Percentiles rank a stretch among this genome's conserved stretches.
These are phyloP conservation scores for Prunella strophiata DNA, from an alignment of 2,797 vertebrate species.

Conservation along the genomic window DNA sequence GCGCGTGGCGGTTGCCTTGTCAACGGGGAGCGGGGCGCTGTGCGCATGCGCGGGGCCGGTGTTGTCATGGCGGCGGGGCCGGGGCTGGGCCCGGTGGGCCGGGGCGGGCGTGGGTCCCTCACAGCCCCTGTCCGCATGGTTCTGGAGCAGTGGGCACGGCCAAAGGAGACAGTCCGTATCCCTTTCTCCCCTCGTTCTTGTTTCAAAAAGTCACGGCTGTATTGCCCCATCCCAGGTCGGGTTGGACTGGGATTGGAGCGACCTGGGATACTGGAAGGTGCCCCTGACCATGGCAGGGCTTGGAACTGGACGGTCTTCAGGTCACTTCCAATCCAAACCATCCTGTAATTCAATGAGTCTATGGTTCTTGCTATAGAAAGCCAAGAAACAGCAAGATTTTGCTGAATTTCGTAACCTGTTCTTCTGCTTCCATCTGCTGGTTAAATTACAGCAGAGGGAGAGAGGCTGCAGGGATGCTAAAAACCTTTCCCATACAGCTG, in stretches of 20 bases:
- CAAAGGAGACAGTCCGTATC: fast-evolving
- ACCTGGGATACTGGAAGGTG: fast-evolving
- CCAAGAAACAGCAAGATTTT: background rate
- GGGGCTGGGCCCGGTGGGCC: fast-evolving
- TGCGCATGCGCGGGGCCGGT: background rate
- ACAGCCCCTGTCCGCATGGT: fast-evolving
- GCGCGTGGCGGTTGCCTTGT: slow-evolving; percentile 39
- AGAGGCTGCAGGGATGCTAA: fast-evolving
- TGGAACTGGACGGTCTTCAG: background rate
- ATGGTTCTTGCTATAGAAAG: background rate
- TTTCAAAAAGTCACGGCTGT: background rate
- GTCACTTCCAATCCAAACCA: background rate
- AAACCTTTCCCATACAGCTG: background rate
- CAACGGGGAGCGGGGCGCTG: fast-evolving
- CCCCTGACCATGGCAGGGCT: fast-evolving
- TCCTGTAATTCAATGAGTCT: background rate
- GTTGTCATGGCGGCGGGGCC: fast-evolving
- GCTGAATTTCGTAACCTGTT: background rate
- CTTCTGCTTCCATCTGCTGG: slow-evolving; percentile 37
- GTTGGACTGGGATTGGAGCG: background rate
- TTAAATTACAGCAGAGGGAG: background rate
- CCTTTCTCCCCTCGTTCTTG: fast-evolving
- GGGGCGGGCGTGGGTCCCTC: fast-evolving
- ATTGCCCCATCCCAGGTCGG: background rate
- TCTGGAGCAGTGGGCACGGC: fast-evolving